phyloP scores from a whole-genome alignment of 2,113 vertebrate genomes.

The Nymphicus hollandicus region DNA sequence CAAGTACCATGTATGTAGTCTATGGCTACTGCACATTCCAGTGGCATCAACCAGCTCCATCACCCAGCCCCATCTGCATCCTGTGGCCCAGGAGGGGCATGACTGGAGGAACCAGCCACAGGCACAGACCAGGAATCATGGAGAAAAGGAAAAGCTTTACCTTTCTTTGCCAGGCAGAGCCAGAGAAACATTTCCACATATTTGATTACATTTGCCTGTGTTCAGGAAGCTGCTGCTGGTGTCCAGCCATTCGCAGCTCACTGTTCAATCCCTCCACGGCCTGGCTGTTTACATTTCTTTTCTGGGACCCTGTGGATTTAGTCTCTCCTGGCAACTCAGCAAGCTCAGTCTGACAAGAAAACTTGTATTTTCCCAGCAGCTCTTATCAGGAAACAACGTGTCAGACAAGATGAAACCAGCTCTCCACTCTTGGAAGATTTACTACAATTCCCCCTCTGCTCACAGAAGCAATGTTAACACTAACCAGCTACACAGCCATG shows the following conservation, averaged over 20 bases:
- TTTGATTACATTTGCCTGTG: background rate
- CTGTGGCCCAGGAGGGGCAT: background rate
- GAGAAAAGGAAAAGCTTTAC: background rate
- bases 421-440: conserved; percentile 52
- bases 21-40: background rate
- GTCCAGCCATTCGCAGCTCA: background rate
- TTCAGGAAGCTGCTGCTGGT: background rate
- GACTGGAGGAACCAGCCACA: background rate
- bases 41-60: background rate
- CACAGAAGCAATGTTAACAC: conserved; percentile 55
- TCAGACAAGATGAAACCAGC: conserved; percentile 67
- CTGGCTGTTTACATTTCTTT: background rate
- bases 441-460: conserved; percentile 56
- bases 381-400: conserved; percentile 71
- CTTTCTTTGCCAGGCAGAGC: background rate
- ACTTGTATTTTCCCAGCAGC: conserved; percentile 68
- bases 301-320: conserved; percentile 12
- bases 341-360: conserved; percentile 49
- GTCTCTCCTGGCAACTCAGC: conserved; percentile 26
- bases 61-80: background rate
- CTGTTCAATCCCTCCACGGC: background rate
- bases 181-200: background rate
- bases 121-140: background rate
- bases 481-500: background rate
- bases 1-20: background rate